phyloP scores from a whole-genome alignment of 2,113 vertebrate species.

The Cyphomyrus discorhynchus region DNA sequence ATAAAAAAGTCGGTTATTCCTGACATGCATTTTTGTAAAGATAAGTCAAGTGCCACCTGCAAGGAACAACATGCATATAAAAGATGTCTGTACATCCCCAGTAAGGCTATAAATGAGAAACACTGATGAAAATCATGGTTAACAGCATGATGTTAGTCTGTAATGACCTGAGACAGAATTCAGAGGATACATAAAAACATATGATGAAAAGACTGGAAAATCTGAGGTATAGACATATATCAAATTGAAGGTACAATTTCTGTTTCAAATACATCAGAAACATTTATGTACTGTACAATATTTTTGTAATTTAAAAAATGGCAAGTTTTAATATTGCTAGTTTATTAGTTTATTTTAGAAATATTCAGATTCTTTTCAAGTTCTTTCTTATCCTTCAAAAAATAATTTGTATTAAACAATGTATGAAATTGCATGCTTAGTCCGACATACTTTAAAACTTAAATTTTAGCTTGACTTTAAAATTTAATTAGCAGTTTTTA shows the following conservation, averaged over 20 bases:
- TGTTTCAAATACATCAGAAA: background rate
- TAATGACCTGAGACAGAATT: background rate
- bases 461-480: background rate
- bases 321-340: background rate
- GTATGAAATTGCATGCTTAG: background rate
- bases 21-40: slow-evolving; percentile 1
- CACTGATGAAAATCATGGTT: background rate
- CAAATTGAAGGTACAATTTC: background rate
- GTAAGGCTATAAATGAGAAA: background rate
- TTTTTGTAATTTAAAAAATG: background rate
- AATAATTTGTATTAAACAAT: background rate
- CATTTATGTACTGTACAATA: background rate
- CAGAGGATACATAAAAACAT: background rate
- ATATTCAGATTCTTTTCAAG: background rate
- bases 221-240: background rate
- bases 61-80: background rate
- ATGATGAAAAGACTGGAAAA: background rate
- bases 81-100: background rate
- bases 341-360: background rate
- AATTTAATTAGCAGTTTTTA: background rate
- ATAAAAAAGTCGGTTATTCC: slow-evolving; percentile 31
- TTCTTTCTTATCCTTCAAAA: background rate
- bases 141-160: background rate
- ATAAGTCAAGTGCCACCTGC: background rate
- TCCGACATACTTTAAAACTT: background rate